These are phyloP conservation scores for Archilochus colubris DNA, from an alignment of 2,113 vertebrate species.

Conservation along the genomic window DNA sequence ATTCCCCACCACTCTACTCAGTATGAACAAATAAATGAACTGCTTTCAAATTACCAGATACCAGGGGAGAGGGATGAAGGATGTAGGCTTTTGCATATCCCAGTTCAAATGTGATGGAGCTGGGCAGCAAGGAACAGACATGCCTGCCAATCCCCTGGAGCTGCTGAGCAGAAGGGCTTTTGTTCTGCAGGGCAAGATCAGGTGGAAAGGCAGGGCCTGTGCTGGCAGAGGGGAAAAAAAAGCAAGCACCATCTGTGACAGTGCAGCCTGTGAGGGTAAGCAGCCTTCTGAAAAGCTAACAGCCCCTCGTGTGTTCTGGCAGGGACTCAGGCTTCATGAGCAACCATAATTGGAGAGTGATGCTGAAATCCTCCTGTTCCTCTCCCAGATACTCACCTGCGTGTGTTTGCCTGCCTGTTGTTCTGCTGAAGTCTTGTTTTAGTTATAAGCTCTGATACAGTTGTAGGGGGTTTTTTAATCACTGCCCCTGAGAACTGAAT, in stretches of 20 bases:
- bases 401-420: neutral
- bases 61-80: neutral
- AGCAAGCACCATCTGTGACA: constrained; percentile 9
- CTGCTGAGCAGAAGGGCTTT: constrained; percentile 20
- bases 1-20: neutral
- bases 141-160: neutral
- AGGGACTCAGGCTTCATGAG: neutral
- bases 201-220: constrained; percentile 20
- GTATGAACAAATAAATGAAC: neutral
- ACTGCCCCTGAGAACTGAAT: neutral
- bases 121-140: neutral
- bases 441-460: neutral
- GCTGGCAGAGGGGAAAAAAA: neutral
- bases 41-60: neutral
- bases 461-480: neutral
- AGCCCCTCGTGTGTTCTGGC: neutral
- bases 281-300: neutral
- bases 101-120: neutral
- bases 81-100: neutral
- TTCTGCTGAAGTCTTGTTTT: neutral
- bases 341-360: neutral
- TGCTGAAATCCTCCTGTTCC: neutral
- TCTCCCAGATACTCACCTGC: neutral
- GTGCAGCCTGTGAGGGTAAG: neutral
- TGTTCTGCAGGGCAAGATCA: constrained; percentile 27